phyloP scores from a whole-genome alignment of 2,113 vertebrate species.

The Ptilorrhoa leucosticta region DNA sequence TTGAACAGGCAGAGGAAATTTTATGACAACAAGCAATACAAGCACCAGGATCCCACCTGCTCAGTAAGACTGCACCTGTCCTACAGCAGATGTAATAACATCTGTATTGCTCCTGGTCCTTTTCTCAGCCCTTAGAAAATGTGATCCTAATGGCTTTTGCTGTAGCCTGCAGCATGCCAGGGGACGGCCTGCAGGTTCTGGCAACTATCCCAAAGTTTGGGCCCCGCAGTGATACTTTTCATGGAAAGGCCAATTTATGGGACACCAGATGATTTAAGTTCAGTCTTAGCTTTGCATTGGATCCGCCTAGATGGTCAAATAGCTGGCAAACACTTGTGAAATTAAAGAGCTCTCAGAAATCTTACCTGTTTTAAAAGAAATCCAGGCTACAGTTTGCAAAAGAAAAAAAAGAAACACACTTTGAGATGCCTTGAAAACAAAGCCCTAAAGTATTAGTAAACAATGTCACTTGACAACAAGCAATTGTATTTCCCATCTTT shows the following conservation, averaged over 20 bases:
- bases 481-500: constrained; percentile 2
- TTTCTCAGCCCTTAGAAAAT: background rate
- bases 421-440: constrained; percentile 49
- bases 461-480: background rate
- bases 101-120: background rate
- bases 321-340: background rate
- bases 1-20: background rate
- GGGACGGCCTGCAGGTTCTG: background rate
- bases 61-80: background rate
- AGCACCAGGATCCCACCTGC: background rate
- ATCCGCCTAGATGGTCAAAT: background rate
- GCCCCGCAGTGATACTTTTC: background rate
- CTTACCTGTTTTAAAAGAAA: constrained; percentile 60
- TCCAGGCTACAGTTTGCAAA: constrained; percentile 52
- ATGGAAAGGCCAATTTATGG: background rate
- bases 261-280: background rate
- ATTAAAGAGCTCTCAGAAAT: constrained; percentile 25
- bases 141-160: background rate
- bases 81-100: constrained; percentile 19
- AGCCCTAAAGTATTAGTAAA: constrained; percentile 28
- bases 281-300: background rate
- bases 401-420: constrained; percentile 25
- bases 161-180: background rate
- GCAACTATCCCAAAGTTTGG: background rate
- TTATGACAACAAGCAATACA: background rate